Conservation (phyloP, 2,797 vertebrate species). For the Galago senegalensis region DNA sequence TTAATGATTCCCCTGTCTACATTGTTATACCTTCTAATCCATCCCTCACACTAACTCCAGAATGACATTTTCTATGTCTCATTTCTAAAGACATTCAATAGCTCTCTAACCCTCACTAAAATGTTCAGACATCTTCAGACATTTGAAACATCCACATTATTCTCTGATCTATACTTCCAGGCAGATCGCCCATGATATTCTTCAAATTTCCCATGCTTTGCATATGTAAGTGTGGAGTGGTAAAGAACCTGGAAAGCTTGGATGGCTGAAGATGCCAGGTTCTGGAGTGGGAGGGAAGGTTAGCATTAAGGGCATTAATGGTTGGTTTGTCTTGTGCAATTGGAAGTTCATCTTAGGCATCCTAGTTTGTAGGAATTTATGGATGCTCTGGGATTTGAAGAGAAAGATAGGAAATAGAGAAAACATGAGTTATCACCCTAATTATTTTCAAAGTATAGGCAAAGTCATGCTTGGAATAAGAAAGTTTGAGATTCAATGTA, state of each 20-base stretch:
- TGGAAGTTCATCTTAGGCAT: background rate
- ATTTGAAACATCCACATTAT: background rate
- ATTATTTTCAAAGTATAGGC: background rate
- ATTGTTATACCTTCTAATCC: background rate
- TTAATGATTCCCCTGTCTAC: background rate
- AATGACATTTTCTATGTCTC: background rate
- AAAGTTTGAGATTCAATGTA: background rate
- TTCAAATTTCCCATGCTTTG: background rate
- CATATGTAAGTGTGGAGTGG: background rate
- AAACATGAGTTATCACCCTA: background rate
- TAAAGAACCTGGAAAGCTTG: background rate
- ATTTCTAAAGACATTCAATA: background rate
- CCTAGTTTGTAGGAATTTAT: background rate
- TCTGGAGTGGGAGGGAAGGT: background rate
- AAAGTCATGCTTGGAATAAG: background rate
- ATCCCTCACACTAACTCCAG: background rate
- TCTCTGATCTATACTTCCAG: background rate
- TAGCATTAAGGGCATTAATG: background rate
- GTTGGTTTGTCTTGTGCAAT: background rate
- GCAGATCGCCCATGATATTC: background rate
- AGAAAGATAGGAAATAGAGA: background rate
- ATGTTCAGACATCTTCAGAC: background rate
- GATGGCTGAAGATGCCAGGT: background rate
- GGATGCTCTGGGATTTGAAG: background rate
- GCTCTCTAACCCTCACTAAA: background rate